These are phyloP conservation scores for Arrhamphus sclerolepis DNA, from an alignment of 2,797 vertebrate genomes.

Conservation along the genomic window DNA sequence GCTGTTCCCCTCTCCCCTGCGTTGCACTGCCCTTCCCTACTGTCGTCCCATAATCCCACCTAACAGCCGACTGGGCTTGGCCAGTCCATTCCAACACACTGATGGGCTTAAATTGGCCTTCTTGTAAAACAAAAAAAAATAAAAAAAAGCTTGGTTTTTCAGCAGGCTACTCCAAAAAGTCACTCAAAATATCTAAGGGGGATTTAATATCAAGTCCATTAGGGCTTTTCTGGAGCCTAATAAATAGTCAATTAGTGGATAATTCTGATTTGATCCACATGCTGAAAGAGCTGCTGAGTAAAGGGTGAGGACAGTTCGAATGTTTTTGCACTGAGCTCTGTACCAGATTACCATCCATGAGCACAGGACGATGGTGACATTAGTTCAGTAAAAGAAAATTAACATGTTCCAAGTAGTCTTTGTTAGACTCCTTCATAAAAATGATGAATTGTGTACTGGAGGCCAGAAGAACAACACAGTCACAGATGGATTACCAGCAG, in stretches of 20 bases:
- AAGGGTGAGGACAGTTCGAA: slow-evolving; percentile 27
- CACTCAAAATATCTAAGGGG: slow-evolving; percentile 92
- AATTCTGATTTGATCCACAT: slow-evolving; percentile 99
- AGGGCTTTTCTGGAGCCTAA: slow-evolving; percentile 90
- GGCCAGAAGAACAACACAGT: slow-evolving; percentile 25
- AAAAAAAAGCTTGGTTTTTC: slow-evolving; percentile 79
- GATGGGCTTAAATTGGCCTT: slow-evolving; percentile 89
- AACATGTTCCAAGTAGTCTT: slow-evolving; percentile 39
- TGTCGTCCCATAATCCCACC: slow-evolving; percentile 85
- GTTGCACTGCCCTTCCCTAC: slow-evolving; percentile 81
- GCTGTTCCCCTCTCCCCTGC: slow-evolving; percentile 80
- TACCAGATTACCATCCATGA: slow-evolving; percentile 34
- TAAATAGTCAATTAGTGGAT: slow-evolving; percentile 99
- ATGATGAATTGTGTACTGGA: slow-evolving; percentile 42
- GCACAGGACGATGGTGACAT: slow-evolving; percentile 22
- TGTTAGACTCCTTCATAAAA: slow-evolving; percentile 41
- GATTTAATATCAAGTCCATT: slow-evolving; percentile 99
- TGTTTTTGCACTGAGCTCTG: slow-evolving; percentile 23
- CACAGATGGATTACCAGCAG: slow-evolving; percentile 31
- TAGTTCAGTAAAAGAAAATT: slow-evolving; percentile 18
- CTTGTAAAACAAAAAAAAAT: slow-evolving; percentile 88
- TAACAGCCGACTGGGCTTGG: slow-evolving; percentile 80
- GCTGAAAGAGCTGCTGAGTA: slow-evolving; percentile 85
- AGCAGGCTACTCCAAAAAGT: slow-evolving; percentile 87
- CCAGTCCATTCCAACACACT: slow-evolving; percentile 78